Conservation (phyloP, 1,140 invertebrate species). For the Diabrotica undecimpunctata region DNA sequence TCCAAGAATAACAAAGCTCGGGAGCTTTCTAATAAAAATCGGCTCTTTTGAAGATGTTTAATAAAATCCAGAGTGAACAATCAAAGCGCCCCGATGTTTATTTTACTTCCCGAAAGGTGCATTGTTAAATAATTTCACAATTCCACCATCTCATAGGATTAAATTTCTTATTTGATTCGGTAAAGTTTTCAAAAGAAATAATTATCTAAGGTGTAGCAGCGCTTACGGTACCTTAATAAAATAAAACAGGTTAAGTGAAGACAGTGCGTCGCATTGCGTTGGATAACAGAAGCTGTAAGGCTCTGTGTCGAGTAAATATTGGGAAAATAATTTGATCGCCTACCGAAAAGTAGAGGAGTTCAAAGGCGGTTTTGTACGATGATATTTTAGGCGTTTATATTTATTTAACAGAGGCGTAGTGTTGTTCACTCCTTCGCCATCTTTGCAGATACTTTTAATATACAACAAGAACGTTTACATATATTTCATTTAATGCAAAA, state of each 20-base stretch:
- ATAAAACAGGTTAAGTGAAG: not conserved
- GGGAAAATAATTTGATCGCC: not conserved
- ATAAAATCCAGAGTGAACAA: not conserved
- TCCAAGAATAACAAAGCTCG: no score
- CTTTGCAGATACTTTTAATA: no score
- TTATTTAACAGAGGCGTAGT: no score
- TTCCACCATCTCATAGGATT: not conserved
- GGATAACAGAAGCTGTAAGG: not conserved
- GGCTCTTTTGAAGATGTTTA: not conserved
- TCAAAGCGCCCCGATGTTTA: not conserved
- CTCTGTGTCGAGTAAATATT: slow-evolving; percentile 2
- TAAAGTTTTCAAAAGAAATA: slow-evolving; percentile 3
- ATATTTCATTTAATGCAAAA: no score
- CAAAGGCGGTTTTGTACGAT: not conserved
- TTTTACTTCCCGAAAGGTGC: not conserved
- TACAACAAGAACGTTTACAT: no score
- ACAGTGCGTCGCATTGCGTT: not conserved
- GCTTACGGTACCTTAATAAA: not conserved
- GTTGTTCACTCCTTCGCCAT: no score
- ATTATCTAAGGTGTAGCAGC: not conserved
- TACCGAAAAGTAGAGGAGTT: not conserved
- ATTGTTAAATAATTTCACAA: not conserved
- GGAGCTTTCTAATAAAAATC: not conserved
- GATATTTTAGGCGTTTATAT: no score
- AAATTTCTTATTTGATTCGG: slow-evolving; percentile 2